Percentiles rank a stretch among this genome's conserved stretches.
phyloP scores from a whole-genome alignment of 2,113 vertebrate species.

The Bambusicola thoracicus region DNA sequence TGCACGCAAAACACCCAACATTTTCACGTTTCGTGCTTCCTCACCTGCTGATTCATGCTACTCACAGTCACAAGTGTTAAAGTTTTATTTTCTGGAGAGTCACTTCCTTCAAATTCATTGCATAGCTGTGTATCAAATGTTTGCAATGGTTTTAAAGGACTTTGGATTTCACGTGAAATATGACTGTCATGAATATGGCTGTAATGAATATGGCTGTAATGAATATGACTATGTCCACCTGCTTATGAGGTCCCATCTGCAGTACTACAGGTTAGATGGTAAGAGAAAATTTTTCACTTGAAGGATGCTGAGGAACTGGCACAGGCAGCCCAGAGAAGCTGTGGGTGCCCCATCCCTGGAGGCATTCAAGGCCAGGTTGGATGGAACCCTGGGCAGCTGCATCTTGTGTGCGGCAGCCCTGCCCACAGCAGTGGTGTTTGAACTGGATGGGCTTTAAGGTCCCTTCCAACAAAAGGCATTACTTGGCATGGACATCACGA shows the following conservation, averaged over 20 bases:
- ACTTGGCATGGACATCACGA: not conserved
- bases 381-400: not conserved
- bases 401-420: not conserved
- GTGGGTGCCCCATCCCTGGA: too few relatives aligned
- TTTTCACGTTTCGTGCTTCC: not conserved
- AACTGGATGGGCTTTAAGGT: not conserved
- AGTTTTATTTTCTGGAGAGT: not conserved
- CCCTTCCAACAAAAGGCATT: not conserved
- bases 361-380: not conserved
- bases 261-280: not conserved
- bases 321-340: too few relatives aligned
- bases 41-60: rapidly evolving
- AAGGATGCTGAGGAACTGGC: too few relatives aligned
- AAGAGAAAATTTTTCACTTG: too few relatives aligned
- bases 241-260: too few relatives aligned
- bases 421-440: not conserved
- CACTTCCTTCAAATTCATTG: not conserved
- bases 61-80: not conserved
- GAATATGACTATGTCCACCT: too few relatives aligned
- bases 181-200: too few relatives aligned
- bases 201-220: too few relatives aligned
- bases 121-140: not conserved
- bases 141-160: not conserved
- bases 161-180: not conserved
- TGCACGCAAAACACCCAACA: not conserved